Evolutionary conservation across 2,113 vertebrate genomes (phyloP), one percentile per base, ranked within the genome.

Genomic region (Chiloscyllium plagiosum): DNA sequence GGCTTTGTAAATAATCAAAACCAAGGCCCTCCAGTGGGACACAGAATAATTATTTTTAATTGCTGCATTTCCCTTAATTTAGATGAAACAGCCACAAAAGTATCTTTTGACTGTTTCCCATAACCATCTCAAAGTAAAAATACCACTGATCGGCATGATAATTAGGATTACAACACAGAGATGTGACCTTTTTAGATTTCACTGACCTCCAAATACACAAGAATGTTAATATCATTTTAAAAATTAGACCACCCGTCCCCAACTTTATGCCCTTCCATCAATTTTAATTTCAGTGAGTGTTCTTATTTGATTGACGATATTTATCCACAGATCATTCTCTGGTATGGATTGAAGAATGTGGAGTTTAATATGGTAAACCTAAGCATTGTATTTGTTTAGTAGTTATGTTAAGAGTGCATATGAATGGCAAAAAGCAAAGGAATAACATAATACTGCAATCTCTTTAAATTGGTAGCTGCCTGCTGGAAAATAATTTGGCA

Each of bases 1-100:
- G 37, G 94, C 66, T 72, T 95, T 95, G 94, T 95, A 95, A 95
- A 95, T 50, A 72, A 76, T 29, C 94, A 76, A 95, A 95, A 72
- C 29, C 24, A 69, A 70, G 93, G 66, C 94, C 94, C 68, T 72
- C 42, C 37, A 70, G 47, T 50, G 68, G 47, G 94, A 72, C 47
- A 52, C 68, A 70, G 94, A 37, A 95, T 70, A 95, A 95, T 95
- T 95, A 76, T 70, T 95, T 95, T 95, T 95, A 95, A 95, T 95
- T 95, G 72, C 69, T 42, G 68, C 69, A 50, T 95, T 95, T 95
- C 69, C 94, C 94, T 95, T 76, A 95, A 95, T 95, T 95, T 95
- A 95, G 69, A 76, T 95, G 69, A 76, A 95, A 95, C 94, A 72
- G 47, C 68, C 68, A 19, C 47, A 72, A 47, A 95, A 95, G 94